Evolutionary conservation across 2,113 vertebrate species (phyloP).

Genomic region (Empidonax traillii): DNA sequence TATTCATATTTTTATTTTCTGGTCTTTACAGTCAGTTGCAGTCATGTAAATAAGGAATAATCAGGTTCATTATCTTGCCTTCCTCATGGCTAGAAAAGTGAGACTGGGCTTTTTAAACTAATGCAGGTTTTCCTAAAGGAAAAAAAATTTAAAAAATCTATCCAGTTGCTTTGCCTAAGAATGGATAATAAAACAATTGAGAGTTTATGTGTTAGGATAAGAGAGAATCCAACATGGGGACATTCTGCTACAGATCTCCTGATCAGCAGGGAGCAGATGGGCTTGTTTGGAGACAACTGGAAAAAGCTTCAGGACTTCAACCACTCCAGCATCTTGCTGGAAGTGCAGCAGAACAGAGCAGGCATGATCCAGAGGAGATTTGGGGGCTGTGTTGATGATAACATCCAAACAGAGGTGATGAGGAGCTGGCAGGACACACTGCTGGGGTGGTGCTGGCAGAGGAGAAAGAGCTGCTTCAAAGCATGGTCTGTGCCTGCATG

Average conservation of each 20-base stretch:
- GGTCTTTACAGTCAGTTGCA: neutral
- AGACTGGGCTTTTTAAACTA: neutral
- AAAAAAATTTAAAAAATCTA: neutral
- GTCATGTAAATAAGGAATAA: neutral
- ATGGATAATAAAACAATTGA: neutral
- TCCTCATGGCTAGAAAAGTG: neutral
- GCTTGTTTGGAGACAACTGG: neutral
- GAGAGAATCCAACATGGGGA: neutral
- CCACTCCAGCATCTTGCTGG: neutral
- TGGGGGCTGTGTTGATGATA: neutral
- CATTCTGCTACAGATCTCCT: neutral
- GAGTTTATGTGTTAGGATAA: neutral
- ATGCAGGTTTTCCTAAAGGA: neutral
- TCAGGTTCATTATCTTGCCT: neutral
- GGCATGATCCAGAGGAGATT: neutral
- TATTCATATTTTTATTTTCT: neutral
- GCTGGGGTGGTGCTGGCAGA: neutral
- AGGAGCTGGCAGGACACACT: neutral
- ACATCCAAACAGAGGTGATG: neutral
- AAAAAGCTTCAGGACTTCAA: neutral
- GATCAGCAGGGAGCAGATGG: neutral
- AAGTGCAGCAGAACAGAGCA: neutral
- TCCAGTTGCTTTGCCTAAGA: neutral
- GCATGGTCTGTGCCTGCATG: neutral
- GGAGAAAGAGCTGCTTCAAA: neutral